These are phyloP conservation scores for Gulo gulo DNA, from an alignment of 2,113 vertebrate species.

Conservation along the genomic window DNA sequence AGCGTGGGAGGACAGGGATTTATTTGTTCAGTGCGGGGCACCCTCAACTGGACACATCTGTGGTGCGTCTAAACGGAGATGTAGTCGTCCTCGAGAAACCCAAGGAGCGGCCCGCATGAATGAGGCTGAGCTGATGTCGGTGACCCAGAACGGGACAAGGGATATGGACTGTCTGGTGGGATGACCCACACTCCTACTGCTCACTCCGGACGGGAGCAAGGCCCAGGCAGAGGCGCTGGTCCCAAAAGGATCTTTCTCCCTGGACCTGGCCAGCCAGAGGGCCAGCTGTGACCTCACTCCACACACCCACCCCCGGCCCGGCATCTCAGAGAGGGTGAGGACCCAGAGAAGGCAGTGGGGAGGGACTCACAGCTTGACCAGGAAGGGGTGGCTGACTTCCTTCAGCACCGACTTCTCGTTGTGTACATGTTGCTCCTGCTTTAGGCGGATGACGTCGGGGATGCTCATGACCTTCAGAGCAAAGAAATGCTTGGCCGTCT, in stretches of 20 bases:
- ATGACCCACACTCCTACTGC: neutral
- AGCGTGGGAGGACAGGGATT: too few relatives aligned
- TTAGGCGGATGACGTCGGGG: conserved; percentile 94
- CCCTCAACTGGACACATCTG: neutral
- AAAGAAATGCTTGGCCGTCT: conserved; percentile 86
- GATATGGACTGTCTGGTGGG: neutral
- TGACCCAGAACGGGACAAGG: neutral
- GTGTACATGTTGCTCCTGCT: conserved; percentile 97
- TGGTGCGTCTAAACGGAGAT: accelerated
- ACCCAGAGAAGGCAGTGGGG: accelerated
- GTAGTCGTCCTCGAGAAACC: accelerated
- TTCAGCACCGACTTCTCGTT: conserved; percentile 95
- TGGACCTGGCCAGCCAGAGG: neutral
- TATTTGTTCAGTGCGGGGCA: accelerated
- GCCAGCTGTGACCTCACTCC: neutral
- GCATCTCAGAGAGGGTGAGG: too few relatives aligned
- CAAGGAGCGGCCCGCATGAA: neutral
- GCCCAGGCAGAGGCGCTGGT: accelerated
- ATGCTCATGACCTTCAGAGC: conserved; percentile 98
- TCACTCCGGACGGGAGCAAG: neutral
- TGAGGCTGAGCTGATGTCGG: neutral
- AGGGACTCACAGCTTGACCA: conserved; percentile 93
- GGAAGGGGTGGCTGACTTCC: conserved; percentile 94
- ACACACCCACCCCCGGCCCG: neutral
- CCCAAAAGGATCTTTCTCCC: too few relatives aligned